phyloP scores from a whole-genome alignment of 2,797 vertebrate species.

The Acipenser transmontanus region DNA sequence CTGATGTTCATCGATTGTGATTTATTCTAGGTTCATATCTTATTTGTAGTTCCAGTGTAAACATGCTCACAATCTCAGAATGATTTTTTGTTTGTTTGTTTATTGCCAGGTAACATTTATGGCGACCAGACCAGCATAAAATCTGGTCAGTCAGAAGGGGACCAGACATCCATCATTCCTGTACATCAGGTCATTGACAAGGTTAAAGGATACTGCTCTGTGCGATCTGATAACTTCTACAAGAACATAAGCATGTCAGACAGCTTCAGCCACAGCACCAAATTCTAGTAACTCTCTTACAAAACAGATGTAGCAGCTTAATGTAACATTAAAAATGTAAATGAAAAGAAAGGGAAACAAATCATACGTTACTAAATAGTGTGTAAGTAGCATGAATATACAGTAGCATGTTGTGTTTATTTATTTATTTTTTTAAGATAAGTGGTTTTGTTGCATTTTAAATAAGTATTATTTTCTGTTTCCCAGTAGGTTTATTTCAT shows the following conservation, averaged over 20 bases:
- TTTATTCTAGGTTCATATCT: too few species aligned
- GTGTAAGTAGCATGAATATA: too few species aligned
- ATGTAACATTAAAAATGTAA: too few species aligned
- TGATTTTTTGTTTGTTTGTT: background rate
- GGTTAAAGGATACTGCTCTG: slow-evolving; percentile 84
- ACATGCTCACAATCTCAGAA: background rate
- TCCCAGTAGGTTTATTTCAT: slow-evolving; percentile 5
- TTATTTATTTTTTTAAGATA: too few species aligned
- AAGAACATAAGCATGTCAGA: slow-evolving; percentile 94
- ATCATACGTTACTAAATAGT: too few species aligned
- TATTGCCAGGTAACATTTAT: slow-evolving; percentile 69
- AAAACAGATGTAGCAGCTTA: too few species aligned
- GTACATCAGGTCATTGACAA: slow-evolving; percentile 93
- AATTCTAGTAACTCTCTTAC: slow-evolving; percentile 59
- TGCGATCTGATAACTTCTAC: slow-evolving; percentile 89
- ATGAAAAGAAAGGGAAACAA: too few species aligned
- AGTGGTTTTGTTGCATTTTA: too few species aligned
- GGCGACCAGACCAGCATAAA: slow-evolving; percentile 65
- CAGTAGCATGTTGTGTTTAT: too few species aligned
- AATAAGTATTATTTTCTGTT: slow-evolving; percentile 18
- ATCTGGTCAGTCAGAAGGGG: slow-evolving; percentile 66
- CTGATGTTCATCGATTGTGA: too few species aligned
- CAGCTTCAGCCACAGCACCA: slow-evolving; percentile 82
- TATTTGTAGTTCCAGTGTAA: too few species aligned
- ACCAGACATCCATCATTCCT: slow-evolving; percentile 81